Conservation (phyloP, 2,797 vertebrate genomes). For the Petrocephalus schoutedeni region DNA sequence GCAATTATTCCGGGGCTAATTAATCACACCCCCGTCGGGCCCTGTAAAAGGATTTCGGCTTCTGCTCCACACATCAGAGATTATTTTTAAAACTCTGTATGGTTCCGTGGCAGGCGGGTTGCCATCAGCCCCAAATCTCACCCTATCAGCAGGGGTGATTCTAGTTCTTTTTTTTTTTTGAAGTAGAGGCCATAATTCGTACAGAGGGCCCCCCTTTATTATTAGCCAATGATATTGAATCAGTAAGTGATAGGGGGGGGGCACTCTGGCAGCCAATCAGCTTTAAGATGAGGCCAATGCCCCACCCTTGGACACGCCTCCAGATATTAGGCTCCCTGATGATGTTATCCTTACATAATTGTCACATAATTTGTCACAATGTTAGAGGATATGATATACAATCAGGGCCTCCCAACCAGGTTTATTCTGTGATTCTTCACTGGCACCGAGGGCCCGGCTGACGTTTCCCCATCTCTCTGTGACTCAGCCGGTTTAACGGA, state of each 20-base stretch:
- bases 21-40: neutral
- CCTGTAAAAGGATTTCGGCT: neutral
- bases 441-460: neutral
- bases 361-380: neutral
- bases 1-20: slow-evolving; percentile 7
- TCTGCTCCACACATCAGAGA: neutral
- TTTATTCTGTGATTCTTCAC: neutral
- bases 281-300: neutral
- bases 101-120: neutral
- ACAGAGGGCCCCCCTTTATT: neutral
- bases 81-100: neutral
- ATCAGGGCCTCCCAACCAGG: neutral
- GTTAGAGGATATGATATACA: neutral
- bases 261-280: neutral
- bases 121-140: neutral
- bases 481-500: neutral
- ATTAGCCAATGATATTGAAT: neutral
- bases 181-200: neutral
- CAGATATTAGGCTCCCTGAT: neutral
- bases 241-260: neutral
- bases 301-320: neutral
- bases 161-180: neutral
- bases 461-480: neutral
- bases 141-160: neutral
- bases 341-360: neutral